Conservation (phyloP, 2,797 vertebrate genomes). For the Epinephelus coioides region DNA sequence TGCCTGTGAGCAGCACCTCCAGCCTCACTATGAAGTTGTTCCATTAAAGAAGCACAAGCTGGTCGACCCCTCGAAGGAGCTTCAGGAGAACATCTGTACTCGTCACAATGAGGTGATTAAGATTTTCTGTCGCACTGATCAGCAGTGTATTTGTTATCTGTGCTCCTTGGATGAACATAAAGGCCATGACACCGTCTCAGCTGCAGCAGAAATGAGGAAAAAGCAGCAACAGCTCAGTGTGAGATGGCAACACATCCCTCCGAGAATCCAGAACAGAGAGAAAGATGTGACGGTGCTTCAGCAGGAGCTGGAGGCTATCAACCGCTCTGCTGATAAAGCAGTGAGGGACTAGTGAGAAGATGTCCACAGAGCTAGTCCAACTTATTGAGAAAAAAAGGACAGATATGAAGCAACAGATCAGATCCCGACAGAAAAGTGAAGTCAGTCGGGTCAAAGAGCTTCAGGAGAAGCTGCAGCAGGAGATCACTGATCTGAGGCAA, state of each 20-base stretch:
- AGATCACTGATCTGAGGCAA: not conserved
- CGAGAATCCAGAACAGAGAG: not conserved
- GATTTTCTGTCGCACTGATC: not conserved
- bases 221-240: not conserved
- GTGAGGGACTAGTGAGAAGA: not conserved
- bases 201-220: not conserved
- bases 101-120: conserved; percentile 10
- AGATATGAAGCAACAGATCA: not conserved
- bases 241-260: not conserved
- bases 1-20: conserved; percentile 27
- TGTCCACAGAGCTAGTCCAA: not conserved
- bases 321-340: not conserved
- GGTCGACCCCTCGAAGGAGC: not conserved
- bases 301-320: not conserved
- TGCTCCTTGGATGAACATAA: conserved; percentile 23
- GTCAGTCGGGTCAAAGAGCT: not conserved
- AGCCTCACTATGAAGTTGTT: conserved; percentile 6
- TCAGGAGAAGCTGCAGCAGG: not conserved
- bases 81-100: conserved; percentile 20
- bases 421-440: not conserved
- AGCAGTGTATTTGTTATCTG: not conserved
- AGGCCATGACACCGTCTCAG: not conserved
- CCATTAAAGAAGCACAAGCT: conserved; percentile 8
- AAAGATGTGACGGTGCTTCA: not conserved
- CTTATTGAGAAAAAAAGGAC: not conserved